These are phyloP conservation scores for Aldrovandia affinis DNA, from an alignment of 2,797 vertebrate genomes.

Conservation along the genomic window DNA sequence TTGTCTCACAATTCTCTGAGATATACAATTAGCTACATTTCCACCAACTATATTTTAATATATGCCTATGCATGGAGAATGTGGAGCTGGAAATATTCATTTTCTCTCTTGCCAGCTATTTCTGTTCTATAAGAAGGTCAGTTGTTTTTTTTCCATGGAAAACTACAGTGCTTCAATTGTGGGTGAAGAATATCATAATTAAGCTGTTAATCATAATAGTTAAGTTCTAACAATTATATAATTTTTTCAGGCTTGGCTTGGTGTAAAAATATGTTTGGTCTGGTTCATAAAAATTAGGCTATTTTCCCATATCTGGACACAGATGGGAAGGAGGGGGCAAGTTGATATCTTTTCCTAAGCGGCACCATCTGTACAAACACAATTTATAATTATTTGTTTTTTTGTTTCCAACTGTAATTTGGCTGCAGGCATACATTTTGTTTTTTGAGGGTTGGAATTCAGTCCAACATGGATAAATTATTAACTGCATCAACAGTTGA, in stretches of 20 bases:
- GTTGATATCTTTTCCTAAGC: slow-evolving; percentile 28
- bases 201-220: too few relatives aligned
- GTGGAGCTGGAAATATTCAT: neutral
- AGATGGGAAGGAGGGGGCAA: slow-evolving; percentile 17
- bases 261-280: slow-evolving; percentile 48
- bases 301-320: slow-evolving; percentile 35
- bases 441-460: slow-evolving; percentile 1
- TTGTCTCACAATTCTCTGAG: slow-evolving; percentile 1
- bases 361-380: slow-evolving; percentile 43
- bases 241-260: slow-evolving; percentile 32
- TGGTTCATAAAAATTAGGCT: slow-evolving; percentile 39
- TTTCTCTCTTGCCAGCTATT: slow-evolving; percentile 19
- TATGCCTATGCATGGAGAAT: slow-evolving; percentile 11
- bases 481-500: neutral
- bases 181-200: slow-evolving; percentile 39
- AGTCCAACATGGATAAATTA: neutral
- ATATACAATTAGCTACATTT: slow-evolving; percentile 22
- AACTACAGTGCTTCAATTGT: slow-evolving; percentile 39
- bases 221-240: slow-evolving; percentile 38
- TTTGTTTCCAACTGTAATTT: neutral
- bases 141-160: slow-evolving; percentile 34
- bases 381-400: slow-evolving; percentile 40
- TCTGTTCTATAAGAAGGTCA: slow-evolving; percentile 22
- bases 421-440: neutral
- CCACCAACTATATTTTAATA: slow-evolving; percentile 12